A percentile compares a stretch with the other conserved stretches of the same genome.
Evolutionary conservation across 64 coral and sea anemone species (phyloP).

Genomic region (Platygyra sinensis): DNA sequence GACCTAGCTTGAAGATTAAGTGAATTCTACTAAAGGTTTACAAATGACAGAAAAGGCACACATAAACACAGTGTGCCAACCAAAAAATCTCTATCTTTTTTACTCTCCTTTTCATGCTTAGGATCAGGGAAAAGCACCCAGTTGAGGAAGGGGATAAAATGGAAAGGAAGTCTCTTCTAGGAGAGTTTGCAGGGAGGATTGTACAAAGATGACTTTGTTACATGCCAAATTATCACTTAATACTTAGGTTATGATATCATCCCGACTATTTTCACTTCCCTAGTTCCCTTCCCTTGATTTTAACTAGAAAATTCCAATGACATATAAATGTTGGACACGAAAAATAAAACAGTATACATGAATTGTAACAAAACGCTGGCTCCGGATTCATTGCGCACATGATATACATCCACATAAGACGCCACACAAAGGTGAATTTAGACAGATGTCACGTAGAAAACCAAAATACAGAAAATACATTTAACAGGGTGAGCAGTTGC

Average conservation of each 20-base stretch:
- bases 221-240: neutral
- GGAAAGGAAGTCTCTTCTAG: neutral
- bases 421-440: neutral
- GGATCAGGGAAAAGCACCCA: neutral
- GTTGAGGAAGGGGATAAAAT: neutral
- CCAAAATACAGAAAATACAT: neutral
- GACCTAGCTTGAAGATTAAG: neutral
- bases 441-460: neutral
- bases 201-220: neutral
- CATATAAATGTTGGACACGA: no score
- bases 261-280: neutral
- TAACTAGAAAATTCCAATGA: no score
- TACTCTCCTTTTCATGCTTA: neutral
- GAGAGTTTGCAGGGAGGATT: neutral
- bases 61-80: neutral
- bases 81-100: neutral
- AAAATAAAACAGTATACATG: no score
- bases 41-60: neutral
- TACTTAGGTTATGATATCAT: slow-evolving; percentile 5
- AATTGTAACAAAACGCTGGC: no score
- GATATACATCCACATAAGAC: no score
- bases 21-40: neutral
- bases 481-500: neutral
- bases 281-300: no score
- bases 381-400: no score